Percentiles rank a stretch among this genome's conserved stretches.
phyloP scores from a whole-genome alignment of 2,888 invertebrate genomes.

The Epiperipatus broadwayi region DNA sequence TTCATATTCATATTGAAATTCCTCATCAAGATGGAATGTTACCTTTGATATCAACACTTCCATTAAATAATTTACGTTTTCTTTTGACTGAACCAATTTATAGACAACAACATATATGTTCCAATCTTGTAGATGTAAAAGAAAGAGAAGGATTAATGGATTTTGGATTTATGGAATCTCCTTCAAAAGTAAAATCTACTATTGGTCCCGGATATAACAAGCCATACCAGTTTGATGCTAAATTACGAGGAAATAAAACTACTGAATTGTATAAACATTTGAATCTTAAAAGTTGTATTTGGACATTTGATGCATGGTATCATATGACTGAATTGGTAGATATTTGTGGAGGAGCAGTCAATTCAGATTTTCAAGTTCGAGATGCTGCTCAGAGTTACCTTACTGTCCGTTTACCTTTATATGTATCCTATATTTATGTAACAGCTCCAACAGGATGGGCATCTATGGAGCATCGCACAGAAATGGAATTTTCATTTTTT shows the following conservation, averaged over 20 bases:
- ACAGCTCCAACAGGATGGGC: slow-evolving; percentile 29
- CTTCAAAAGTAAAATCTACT: neutral
- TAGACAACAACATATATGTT: slow-evolving; percentile 29
- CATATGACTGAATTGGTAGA: slow-evolving; percentile 30
- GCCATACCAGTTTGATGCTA: slow-evolving; percentile 23
- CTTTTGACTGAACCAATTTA: slow-evolving; percentile 28
- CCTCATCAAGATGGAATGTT: slow-evolving; percentile 31
- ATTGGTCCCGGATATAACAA: slow-evolving; percentile 19
- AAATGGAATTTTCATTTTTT: slow-evolving; percentile 29
- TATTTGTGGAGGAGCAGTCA: slow-evolving; percentile 29
- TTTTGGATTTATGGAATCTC: slow-evolving; percentile 19
- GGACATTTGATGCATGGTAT: slow-evolving; percentile 31
- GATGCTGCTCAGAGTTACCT: slow-evolving; percentile 25
- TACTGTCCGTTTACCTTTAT: slow-evolving; percentile 28
- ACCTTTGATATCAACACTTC: slow-evolving; percentile 30
- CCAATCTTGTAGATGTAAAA: slow-evolving; percentile 27
- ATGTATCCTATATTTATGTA: slow-evolving; percentile 29
- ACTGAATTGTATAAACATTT: slow-evolving; percentile 27
- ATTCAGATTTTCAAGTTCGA: slow-evolving; percentile 26
- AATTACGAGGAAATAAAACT: slow-evolving; percentile 21
- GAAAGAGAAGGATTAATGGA: slow-evolving; percentile 18
- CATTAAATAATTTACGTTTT: slow-evolving; percentile 27
- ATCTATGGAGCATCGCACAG: slow-evolving; percentile 30
- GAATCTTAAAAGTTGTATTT: slow-evolving; percentile 28
- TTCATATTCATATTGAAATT: slow-evolving; percentile 27